These are phyloP conservation scores for Cotesia chilonis DNA, from an alignment of 1,140 invertebrate species.

Conservation along the genomic window DNA sequence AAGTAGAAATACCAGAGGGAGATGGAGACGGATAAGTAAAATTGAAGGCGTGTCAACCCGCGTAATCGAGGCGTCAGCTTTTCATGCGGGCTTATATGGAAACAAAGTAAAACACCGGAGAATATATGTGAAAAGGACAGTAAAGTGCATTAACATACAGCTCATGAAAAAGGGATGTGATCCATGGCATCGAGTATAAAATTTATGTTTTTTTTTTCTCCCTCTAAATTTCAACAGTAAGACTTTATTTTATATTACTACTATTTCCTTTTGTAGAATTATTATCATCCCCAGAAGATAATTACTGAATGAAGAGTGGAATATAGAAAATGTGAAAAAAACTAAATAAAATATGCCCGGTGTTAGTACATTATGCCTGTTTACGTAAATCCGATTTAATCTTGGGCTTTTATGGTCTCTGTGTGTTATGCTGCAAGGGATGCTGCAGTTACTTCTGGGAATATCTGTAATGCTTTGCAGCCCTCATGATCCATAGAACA, in stretches of 20 bases:
- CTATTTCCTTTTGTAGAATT: too few relatives aligned
- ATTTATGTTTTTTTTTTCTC: too few relatives aligned
- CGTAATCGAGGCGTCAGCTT: constrained; percentile 11
- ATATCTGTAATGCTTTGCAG: not conserved
- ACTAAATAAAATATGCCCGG: too few relatives aligned
- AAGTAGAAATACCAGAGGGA: too few relatives aligned
- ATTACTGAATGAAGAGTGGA: too few relatives aligned
- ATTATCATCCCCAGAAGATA: too few relatives aligned
- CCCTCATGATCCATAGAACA: not conserved
- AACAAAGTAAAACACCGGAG: too few relatives aligned
- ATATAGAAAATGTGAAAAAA: too few relatives aligned
- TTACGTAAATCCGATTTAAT: not conserved
- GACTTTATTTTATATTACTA: too few relatives aligned
- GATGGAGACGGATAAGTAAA: not conserved
- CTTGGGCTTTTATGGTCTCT: not conserved
- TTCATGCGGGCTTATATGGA: not conserved
- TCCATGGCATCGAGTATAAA: too few relatives aligned
- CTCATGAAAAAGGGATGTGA: constrained; percentile 1
- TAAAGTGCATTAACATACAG: constrained; percentile 2
- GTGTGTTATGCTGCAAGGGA: not conserved
- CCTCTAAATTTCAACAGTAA: too few relatives aligned
- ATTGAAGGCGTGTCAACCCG: constrained; percentile 22
- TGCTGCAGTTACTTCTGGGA: not conserved
- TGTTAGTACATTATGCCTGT: not conserved
- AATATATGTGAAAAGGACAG: not conserved